Evolutionary conservation across 2,888 invertebrate genomes (phyloP).

Genomic region (Cordylochernes scorpioides): DNA sequence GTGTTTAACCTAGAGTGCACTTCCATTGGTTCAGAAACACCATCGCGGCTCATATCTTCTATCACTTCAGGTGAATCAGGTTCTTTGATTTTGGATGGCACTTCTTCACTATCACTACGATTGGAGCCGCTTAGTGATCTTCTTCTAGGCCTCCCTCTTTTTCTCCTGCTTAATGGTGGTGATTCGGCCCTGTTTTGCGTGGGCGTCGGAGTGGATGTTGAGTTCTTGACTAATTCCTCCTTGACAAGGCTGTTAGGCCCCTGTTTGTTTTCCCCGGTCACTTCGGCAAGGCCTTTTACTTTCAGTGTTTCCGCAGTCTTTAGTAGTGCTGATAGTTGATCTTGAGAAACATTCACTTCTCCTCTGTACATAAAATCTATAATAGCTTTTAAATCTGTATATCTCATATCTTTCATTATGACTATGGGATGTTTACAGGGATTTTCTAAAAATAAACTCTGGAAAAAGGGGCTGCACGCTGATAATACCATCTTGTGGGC

Average conservation of each 20-base stretch:
- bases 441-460: constrained; percentile 62
- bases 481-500: constrained; percentile 79
- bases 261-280: constrained; percentile 39
- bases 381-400: constrained; percentile 60
- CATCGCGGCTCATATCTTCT: constrained; percentile 9
- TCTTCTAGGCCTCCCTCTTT: constrained; percentile 10
- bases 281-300: constrained; percentile 48
- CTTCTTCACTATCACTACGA: constrained; percentile 9
- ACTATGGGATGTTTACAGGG: constrained; percentile 81
- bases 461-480: constrained; percentile 79
- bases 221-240: constrained; percentile 7
- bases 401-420: constrained; percentile 70
- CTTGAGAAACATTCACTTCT: constrained; percentile 74
- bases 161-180: constrained; percentile 10
- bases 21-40: too few relatives aligned
- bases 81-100: constrained; percentile 11
- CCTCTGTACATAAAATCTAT: constrained; percentile 89
- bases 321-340: constrained; percentile 57
- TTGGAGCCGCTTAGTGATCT: constrained; percentile 8
- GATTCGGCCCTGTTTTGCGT: constrained; percentile 10
- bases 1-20: too few relatives aligned
- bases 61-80: constrained; percentile 9
- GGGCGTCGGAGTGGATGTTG: constrained; percentile 2
- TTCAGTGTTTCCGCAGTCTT: constrained; percentile 73
- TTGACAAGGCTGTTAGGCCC: constrained; percentile 7